Evolutionary conservation across 2,113 vertebrate species (phyloP).

Genomic region (Hyperopisus bebe): DNA sequence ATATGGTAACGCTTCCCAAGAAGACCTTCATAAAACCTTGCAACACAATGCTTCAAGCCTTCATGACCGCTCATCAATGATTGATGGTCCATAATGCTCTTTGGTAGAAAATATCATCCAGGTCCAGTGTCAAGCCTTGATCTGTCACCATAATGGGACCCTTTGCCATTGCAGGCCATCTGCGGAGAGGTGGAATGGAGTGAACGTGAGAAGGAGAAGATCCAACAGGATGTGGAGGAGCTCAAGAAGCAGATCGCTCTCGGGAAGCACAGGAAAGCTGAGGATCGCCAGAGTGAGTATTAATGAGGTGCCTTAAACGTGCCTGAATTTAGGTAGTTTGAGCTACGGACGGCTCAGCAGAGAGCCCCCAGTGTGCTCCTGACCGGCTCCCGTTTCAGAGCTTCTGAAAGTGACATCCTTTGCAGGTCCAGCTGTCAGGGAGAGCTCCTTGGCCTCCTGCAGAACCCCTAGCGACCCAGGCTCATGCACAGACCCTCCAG

Average conservation of each 20-base stretch:
- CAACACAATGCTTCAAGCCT: background rate
- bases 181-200: slow-evolving; percentile 94
- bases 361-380: background rate
- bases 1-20: background rate
- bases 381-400: background rate
- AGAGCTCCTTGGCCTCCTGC: slow-evolving; percentile 52
- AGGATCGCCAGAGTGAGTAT: slow-evolving; percentile 75
- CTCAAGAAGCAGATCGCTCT: slow-evolving; percentile 85
- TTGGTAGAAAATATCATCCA: background rate
- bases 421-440: background rate
- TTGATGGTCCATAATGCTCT: background rate
- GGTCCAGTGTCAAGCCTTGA: background rate
- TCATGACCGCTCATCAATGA: background rate
- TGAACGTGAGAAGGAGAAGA: slow-evolving; percentile 84
- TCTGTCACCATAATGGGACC: too few species aligned
- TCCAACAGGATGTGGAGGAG: slow-evolving; percentile 86
- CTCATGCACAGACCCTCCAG: slow-evolving; percentile 64
- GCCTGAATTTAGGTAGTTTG: background rate
- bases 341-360: background rate
- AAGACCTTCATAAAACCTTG: background rate
- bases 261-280: slow-evolving; percentile 77
- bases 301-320: background rate
- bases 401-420: background rate
- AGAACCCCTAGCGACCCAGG: slow-evolving; percentile 69
- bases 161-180: slow-evolving; percentile 67